Percentiles rank a stretch among this genome's conserved stretches.
phyloP scores from a whole-genome alignment of 2,797 vertebrate species.

The Rhodeus uyekii region DNA sequence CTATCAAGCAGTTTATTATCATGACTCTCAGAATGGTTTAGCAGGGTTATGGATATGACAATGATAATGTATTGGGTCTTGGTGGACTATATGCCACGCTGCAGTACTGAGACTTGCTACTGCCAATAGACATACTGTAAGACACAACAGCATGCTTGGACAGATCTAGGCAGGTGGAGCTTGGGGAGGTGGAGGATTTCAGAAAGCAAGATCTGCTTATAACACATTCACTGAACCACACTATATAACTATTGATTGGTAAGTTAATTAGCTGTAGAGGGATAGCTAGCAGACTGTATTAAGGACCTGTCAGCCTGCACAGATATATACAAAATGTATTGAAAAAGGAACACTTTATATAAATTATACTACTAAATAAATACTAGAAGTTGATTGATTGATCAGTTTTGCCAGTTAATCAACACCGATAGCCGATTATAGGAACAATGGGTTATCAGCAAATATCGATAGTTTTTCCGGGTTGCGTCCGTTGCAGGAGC shows the following conservation, averaged over 20 bases:
- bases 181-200: background rate
- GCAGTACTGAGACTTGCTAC: background rate
- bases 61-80: background rate
- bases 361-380: too few relatives aligned
- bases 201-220: background rate
- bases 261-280: background rate
- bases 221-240: background rate
- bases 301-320: background rate
- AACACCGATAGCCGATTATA: too few relatives aligned
- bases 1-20: background rate
- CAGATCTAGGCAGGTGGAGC: background rate
- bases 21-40: background rate
- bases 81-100: background rate
- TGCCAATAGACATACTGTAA: background rate
- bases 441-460: too few relatives aligned
- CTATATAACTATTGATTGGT: background rate
- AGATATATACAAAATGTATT: background rate
- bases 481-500: too few relatives aligned
- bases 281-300: background rate
- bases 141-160: background rate
- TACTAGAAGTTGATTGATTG: too few relatives aligned
- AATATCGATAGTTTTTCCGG: too few relatives aligned
- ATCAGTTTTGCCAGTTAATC: too few relatives aligned
- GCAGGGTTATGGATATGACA: background rate
- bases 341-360: background rate